A percentile compares a stretch with the other conserved stretches of the same genome.
Evolutionary conservation across 2,888 invertebrate species (phyloP).

Genomic region (Enchytraeus crypticus): DNA sequence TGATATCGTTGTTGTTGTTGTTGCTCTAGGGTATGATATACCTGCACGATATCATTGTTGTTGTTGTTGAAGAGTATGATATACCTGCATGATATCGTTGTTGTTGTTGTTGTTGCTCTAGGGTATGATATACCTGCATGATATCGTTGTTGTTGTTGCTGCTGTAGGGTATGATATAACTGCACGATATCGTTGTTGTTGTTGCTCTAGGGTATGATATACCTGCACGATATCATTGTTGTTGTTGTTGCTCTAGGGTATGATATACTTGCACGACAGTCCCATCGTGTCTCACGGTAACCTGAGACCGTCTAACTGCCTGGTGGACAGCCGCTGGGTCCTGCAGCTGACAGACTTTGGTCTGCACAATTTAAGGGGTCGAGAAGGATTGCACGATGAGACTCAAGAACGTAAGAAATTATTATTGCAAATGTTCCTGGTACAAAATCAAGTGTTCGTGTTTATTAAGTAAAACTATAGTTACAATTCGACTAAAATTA

Average conservation of each 20-base stretch:
- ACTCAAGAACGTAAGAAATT: neutral
- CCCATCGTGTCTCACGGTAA: conserved; percentile 70
- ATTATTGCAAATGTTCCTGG: too few relatives aligned
- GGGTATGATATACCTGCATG: too few relatives aligned
- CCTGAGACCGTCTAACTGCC: conserved; percentile 96
- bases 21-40: conserved; percentile 45
- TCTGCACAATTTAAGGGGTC: conserved; percentile 65
- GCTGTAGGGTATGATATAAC: too few relatives aligned
- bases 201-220: too few relatives aligned
- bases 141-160: too few relatives aligned
- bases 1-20: too few relatives aligned
- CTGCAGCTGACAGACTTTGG: conserved; percentile 95
- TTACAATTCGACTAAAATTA: too few relatives aligned
- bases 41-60: conserved; percentile 55
- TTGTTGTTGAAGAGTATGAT: too few relatives aligned
- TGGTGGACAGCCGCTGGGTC: conserved; percentile 95
- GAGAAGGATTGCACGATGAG: neutral
- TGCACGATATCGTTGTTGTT: too few relatives aligned
- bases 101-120: too few relatives aligned
- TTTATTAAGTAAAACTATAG: neutral
- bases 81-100: too few relatives aligned
- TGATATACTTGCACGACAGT: conserved; percentile 52
- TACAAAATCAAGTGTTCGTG: neutral
- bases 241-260: conserved; percentile 40
- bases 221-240: too few relatives aligned